Percentiles rank a stretch among this genome's conserved stretches.
These are phyloP conservation scores for Chitala chitala DNA, from an alignment of 2,113 vertebrate species.

Conservation along the genomic window DNA sequence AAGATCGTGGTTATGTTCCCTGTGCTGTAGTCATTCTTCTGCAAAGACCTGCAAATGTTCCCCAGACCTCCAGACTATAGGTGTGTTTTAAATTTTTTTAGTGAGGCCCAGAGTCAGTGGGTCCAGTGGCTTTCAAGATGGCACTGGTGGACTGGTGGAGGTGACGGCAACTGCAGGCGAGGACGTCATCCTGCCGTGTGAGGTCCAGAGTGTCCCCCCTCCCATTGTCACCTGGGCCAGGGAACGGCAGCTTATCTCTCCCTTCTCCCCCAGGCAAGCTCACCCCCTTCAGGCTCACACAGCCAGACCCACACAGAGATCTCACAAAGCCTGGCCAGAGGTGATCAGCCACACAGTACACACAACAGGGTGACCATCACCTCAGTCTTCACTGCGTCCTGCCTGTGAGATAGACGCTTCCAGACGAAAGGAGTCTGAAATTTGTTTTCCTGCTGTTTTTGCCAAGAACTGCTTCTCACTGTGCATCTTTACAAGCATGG, in stretches of 20 bases:
- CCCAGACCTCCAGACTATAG: too few species aligned
- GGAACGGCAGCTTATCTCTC: conserved; percentile 85
- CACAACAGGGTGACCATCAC: not conserved
- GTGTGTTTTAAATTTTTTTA: too few species aligned
- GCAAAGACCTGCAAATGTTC: too few species aligned
- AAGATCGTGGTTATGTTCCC: too few species aligned
- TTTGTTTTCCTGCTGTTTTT: not conserved
- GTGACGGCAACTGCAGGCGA: conserved; percentile 74
- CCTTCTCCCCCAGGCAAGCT: conserved; percentile 82
- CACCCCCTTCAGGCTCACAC: not conserved
- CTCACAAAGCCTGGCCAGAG: too few species aligned
- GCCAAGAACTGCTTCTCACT: not conserved
- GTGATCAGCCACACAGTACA: too few species aligned
- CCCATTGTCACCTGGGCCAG: conserved; percentile 88
- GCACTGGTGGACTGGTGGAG: conserved; percentile 55
- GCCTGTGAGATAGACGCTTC: not conserved
- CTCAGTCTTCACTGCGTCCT: not conserved
- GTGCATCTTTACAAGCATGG: conserved; percentile 7
- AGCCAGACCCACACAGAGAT: not conserved
- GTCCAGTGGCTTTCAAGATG: conserved; percentile 41
- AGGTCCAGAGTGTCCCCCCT: conserved; percentile 82
- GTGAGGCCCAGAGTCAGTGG: conserved; percentile 76
- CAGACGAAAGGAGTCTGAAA: not conserved
- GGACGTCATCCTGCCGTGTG: conserved; percentile 80
- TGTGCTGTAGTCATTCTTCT: too few species aligned